Evolutionary conservation across 2,113 vertebrate genomes (phyloP).

Genomic region (Solea senegalensis): DNA sequence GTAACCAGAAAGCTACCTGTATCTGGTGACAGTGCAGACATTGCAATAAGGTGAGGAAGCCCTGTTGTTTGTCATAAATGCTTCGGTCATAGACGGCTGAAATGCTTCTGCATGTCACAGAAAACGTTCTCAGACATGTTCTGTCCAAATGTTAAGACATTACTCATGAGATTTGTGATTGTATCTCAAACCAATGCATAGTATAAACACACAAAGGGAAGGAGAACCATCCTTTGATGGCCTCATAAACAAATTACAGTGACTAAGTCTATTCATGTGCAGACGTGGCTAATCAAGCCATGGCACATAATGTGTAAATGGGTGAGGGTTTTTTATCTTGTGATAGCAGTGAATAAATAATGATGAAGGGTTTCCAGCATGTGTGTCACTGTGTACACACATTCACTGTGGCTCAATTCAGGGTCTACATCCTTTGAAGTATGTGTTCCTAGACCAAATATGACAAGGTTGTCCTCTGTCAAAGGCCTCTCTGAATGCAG

Average conservation of each 20-base stretch:
- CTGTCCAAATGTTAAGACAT: constrained; percentile 45
- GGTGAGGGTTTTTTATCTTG: constrained; percentile 11
- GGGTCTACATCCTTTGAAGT: constrained; percentile 34
- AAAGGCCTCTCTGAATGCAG: constrained; percentile 30
- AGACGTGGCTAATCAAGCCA: constrained; percentile 36
- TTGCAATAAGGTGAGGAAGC: too few species aligned
- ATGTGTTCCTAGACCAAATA: constrained; percentile 37
- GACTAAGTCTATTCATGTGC: constrained; percentile 47
- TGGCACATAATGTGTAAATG: constrained; percentile 17
- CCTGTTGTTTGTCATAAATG: not conserved
- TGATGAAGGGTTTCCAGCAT: constrained; percentile 25
- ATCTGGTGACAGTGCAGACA: too few species aligned
- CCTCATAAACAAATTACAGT: constrained; percentile 42
- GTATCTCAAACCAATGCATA: constrained; percentile 44
- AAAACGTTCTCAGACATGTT: constrained; percentile 30
- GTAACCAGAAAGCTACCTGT: too few species aligned
- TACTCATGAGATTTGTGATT: constrained; percentile 50
- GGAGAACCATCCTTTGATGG: constrained; percentile 28
- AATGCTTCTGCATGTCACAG: constrained; percentile 26
- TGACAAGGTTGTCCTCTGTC: constrained; percentile 50
- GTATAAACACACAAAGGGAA: constrained; percentile 44
- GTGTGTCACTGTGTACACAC: constrained; percentile 18
- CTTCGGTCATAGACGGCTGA: constrained; percentile 31
- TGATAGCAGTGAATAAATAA: constrained; percentile 50
- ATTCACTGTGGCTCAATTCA: constrained; percentile 38